Evolutionary conservation across 2,113 vertebrate genomes (phyloP).

Genomic region (Ciconia boyciana): DNA sequence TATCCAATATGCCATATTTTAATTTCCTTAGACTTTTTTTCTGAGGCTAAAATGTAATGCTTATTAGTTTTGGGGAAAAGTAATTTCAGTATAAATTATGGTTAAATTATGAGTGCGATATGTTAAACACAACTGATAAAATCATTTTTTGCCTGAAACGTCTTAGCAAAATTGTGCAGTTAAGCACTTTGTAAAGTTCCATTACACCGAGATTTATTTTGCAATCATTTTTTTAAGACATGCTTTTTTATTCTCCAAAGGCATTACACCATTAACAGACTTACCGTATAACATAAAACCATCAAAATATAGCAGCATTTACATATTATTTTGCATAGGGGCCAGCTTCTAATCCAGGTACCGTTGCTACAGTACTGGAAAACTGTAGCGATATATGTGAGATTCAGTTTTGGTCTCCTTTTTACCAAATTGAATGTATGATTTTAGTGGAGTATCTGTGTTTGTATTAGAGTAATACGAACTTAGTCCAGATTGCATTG

Average conservation of each 20-base stretch:
- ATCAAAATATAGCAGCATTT: not conserved
- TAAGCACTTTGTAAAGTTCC: constrained; percentile 34
- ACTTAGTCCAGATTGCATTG: not conserved
- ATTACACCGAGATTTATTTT: constrained; percentile 42
- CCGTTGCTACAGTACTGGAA: not conserved
- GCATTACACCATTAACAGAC: not conserved
- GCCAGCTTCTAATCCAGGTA: not conserved
- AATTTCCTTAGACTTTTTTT: not conserved
- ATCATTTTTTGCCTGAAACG: not conserved
- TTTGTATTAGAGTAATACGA: not conserved
- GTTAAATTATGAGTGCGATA: constrained; percentile 17
- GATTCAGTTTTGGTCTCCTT: not conserved
- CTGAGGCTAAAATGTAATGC: not conserved
- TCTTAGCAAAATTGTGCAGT: not conserved
- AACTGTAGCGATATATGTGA: not conserved
- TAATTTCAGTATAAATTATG: constrained; percentile 15
- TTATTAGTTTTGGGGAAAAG: constrained; percentile 27
- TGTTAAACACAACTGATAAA: constrained; percentile 39
- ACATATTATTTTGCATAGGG: not conserved
- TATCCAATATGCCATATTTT: not conserved
- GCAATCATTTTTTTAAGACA: not conserved
- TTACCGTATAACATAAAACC: not conserved
- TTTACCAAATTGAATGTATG: not conserved
- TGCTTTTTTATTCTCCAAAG: not conserved
- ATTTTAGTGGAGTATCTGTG: not conserved